Base-by-base conservation (phyloP, 2,113 vertebrate genomes). In the Polypterus senegalus region DNA sequence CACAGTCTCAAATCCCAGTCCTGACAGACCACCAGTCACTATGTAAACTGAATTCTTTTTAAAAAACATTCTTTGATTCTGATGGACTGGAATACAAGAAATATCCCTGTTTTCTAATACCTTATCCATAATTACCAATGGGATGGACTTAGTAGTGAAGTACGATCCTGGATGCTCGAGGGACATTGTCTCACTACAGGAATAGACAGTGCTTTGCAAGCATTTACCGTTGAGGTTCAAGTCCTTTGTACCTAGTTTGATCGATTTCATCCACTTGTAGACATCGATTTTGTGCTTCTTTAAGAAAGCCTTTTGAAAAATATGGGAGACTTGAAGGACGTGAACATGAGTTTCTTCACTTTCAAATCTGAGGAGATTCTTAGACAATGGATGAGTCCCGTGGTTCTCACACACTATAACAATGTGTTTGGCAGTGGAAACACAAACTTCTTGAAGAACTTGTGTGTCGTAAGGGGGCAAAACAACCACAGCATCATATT, bases 1-100 rank as follows among this genome's bases (percentile, higher is more conserved):
- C 52, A 93, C 83, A 0, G 91, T 93, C 76, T 93, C 85, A 65
- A 91, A 81, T 11, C 89, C 89, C 67, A 94, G 85, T 2, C 89
- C 89, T 44, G 89, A 88, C 9, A 91, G 81, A 0, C 89, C 90
- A 9, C 89, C 91, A 0, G 74, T 80, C 10, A 93, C 85, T 3
- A 93, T 65, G 5, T 91, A 93, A 63, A 87, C 76, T 51, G 74
- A 75, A 1, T 71, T 69, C 63, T 75, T 74, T 67, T 81, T 78
- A 48, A 93, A 93, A 7, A 90, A 61, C 44, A 73, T 61, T 63
- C 62, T 66, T 10, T 70, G 64, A 43, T 65, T 71, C 56, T 70
- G 48, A 0, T 77, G 71, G 43, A 87, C 2, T 0, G 73, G 70
- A 11, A 91, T 82, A 45, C 85, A 75, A 55, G 86, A 82, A n/a